Base-by-base conservation (phyloP, 2,888 invertebrate species). In the Sipunculus nudus region DNA sequence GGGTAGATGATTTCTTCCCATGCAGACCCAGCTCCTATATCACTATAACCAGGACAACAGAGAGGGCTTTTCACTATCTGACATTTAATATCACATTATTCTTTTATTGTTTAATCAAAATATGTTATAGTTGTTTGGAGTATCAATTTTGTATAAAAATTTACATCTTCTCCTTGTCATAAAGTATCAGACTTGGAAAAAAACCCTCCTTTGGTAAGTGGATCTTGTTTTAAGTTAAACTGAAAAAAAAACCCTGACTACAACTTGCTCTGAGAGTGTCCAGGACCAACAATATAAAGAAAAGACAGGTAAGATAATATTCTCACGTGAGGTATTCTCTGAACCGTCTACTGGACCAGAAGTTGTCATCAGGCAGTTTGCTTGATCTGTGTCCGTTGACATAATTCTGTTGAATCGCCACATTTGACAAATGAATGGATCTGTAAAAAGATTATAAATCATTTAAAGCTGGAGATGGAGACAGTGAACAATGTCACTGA, bases 321-420 rank as follows among this genome's bases (percentile, higher is more conserved):
- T 13, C 71, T 85, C 86, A 89, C 89, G 87, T 88, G 50, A 89
- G 85, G 75, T 89, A 90, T 2, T 86, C 84, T 78, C 89, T 88
- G 75, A 92, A 93, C 59, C 89, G 88, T 31, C 88, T 87, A 63
- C 89, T 88, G 69, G 89, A 88, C 94, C 94, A 94, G 93, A 94
- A 94, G 78, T 93, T 93, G 71, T 90, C 88, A 29, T 85, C 81
- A 0, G 94, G 94, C 26, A 94, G 84, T 10, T 73, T 70, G 13
- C 69, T 66, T 2, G 77, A 75, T 21, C 84, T 88, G 61, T 82
- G 91, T 88, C 82, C 81, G 61, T 82, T 64, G 77, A 41, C 69
- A 67, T 95, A 96, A 81, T 92, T 92, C 75, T 92, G 90, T 81
- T 96, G 96, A 28, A 96, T 90, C 4, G 95, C 93, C 82, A 96